Conservation (phyloP, 2,113 vertebrate genomes). For the Egretta garzetta region DNA sequence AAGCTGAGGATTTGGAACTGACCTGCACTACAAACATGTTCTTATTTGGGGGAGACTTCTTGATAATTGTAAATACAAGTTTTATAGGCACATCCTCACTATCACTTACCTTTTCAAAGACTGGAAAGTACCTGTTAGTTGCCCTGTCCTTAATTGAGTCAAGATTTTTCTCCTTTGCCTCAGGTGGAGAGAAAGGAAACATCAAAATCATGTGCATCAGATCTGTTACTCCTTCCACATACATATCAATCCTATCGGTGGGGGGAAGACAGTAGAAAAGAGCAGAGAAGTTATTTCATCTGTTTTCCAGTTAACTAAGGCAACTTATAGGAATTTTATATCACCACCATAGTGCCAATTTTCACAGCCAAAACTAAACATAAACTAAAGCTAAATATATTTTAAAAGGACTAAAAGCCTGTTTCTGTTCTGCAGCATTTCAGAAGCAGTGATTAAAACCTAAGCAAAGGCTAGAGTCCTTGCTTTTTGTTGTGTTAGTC, state of each 20-base stretch:
- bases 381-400: not conserved
- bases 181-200: conserved; percentile 71
- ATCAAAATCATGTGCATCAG: conserved; percentile 81
- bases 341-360: not conserved
- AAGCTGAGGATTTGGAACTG: not conserved
- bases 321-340: not conserved
- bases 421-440: not conserved
- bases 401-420: not conserved
- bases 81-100: not conserved
- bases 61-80: not conserved
- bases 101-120: conserved; percentile 86
- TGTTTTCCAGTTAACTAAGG: not conserved
- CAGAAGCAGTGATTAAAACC: not conserved
- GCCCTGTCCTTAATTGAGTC: conserved; percentile 74
- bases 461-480: not conserved
- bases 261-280: not conserved
- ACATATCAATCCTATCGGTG: conserved; percentile 85
- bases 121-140: conserved; percentile 81
- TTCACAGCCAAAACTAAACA: not conserved
- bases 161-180: conserved; percentile 71
- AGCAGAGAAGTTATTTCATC: not conserved
- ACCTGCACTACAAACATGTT: not conserved
- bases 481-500: not conserved
- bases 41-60: not conserved
- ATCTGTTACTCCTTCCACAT: conserved; percentile 83